Evolutionary conservation across 1,140 invertebrate genomes (phyloP), one percentile per base, ranked within the genome.

Genomic region (Solenopsis invicta): DNA sequence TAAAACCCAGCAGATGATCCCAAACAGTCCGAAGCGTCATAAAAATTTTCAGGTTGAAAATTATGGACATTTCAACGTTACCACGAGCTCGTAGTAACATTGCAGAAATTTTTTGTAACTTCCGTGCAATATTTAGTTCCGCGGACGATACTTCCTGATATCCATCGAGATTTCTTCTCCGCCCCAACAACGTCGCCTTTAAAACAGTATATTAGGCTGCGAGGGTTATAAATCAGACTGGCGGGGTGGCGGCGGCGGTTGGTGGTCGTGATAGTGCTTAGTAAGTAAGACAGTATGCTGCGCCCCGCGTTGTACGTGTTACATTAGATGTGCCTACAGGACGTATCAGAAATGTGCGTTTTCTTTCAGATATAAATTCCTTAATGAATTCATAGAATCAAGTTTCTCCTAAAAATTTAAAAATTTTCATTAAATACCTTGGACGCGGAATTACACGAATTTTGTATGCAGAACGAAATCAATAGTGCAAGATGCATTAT

Each of bases 81-180:
- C n/a, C n/a, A n/a, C n/a, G n/a, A n/a, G n/a, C n/a, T n/a, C n/a
- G n/a, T n/a, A n/a, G n/a, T n/a, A n/a, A n/a, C n/a, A n/a, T n/a
- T n/a, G n/a, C n/a, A n/a, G n/a, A n/a, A n/a, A n/a, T n/a, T n/a
- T n/a, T n/a, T n/a, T n/a, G n/a, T n/a, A n/a, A n/a, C n/a, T n/a
- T n/a, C n/a, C n/a, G n/a, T n/a, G n/a, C n/a, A n/a, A n/a, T n/a
- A n/a, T n/a, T n/a, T n/a, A n/a, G 12, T 82, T 85, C 50, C 86
- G 41, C 62, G 80, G 16, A 88, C 81, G 76, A 88, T 64, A 64
- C 89, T 88, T 81, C 77, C 87, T 48, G 82, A 81, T 86, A 90
- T 88, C 61, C 72, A 90, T 91, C 89, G 87, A 91, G 89, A 90
- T 91, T 90, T 61, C 89, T 90, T 90, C 81, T 86, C 81, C 72